A percentile compares a stretch with the other conserved stretches of the same genome.
Evolutionary conservation across 2,888 invertebrate genomes (phyloP).

Genomic region (Cephus pulcher): DNA sequence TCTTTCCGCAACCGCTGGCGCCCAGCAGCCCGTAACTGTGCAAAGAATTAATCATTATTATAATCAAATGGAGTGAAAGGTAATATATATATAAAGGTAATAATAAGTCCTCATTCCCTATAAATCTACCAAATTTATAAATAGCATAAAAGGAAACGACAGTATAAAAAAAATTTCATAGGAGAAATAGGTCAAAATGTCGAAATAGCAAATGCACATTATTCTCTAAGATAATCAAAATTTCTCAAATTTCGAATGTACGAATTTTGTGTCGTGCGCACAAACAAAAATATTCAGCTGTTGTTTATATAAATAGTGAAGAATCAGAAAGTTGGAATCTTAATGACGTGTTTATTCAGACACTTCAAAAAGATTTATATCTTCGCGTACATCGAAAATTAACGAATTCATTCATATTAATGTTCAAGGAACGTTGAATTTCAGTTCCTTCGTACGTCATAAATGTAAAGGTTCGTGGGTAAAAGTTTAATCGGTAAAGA

Average conservation of each 20-base stretch:
- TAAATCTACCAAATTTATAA: not conserved
- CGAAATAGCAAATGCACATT: no score
- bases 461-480: not conserved
- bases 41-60: not conserved
- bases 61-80: not conserved
- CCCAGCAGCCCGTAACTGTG: constrained; percentile 86
- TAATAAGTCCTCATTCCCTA: not conserved
- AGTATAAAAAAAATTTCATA: no score
- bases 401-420: not conserved
- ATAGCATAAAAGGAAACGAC: not conserved
- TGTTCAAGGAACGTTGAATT: not conserved
- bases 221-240: not conserved
- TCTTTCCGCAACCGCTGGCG: constrained; percentile 92
- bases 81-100: no score
- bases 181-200: no score
- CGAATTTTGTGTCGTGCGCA: not conserved
- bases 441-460: not conserved
- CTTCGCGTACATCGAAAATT: not conserved
- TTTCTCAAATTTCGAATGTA: not conserved
- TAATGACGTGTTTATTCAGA: not conserved
- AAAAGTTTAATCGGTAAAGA: not conserved
- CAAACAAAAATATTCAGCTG: not conserved
- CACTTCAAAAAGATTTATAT: not conserved
- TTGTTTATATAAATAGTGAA: not conserved
- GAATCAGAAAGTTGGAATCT: not conserved